Base-by-base conservation (phyloP, 2,113 vertebrate species). In the Turdus rufiventris region DNA sequence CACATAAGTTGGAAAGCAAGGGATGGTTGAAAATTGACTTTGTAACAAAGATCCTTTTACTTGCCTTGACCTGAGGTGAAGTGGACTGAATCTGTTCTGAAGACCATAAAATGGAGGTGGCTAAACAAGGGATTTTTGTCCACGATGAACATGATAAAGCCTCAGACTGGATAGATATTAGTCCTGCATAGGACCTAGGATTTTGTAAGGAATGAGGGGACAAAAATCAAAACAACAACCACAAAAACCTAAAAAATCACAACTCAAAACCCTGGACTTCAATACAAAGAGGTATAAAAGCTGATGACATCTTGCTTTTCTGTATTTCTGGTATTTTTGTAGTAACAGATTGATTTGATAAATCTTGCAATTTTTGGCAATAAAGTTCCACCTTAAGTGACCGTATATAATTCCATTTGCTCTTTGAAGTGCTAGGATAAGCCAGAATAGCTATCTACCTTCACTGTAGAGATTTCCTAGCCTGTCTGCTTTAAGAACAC, bases 401-500 rank as follows among this genome's bases (percentile, higher is more conserved):
- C 20, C 0, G 0, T 5, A 23, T 34, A 4, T 34, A 45, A 63
- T 28, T 78, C 15, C 2, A 5, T 72, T 71, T 85, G 12, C 43
- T 40, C 24, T 75, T 60, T 51, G 10, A 68, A 92, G 31, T 13
- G 6, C 33, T 40, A 53, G 5, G 8, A 43, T 67, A 43, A 88
- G 3, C 33, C 38, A 63, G 43, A 54, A 51, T 9, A 57, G 4
- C 15, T 66, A 5, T 40, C 26, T 34, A 12, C 16, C 14, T 67
- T 67, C 40, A 31, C 23, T 61, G 24, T 12, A 43, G 48, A 66
- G 43, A 57, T 90, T 76, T 94, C 19, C 31, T 60, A 31, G 16
- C 8, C 13, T 12, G 33, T 65, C 5, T 81, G 9, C 31, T 77
- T 84, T 58, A 66, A 73, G 53, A 93, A 58, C 8, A 10, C 36